These are phyloP conservation scores for Megastigmus dorsalis DNA, from an alignment of 2,888 invertebrate genomes.

Conservation along the genomic window DNA sequence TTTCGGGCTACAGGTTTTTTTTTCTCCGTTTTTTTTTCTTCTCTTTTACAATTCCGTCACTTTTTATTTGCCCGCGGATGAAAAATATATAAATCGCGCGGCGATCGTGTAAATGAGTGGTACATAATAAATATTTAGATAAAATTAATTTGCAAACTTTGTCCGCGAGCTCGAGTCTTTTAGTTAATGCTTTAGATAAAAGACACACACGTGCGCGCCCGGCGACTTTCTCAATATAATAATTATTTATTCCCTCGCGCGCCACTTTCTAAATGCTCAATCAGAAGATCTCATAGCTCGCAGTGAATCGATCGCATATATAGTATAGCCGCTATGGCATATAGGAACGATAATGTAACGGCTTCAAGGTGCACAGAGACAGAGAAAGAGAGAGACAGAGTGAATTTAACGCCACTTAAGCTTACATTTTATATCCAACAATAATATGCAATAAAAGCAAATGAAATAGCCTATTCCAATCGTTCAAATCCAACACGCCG, in stretches of 20 bases:
- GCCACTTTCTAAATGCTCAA: no score
- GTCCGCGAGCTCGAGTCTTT: no score
- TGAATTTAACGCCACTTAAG: background rate
- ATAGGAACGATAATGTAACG: conserved; percentile 3
- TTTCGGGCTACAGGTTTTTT: no score
- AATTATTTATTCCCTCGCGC: no score
- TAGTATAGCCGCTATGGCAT: no score
- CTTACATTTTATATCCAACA: background rate
- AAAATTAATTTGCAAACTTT: conserved; percentile 13
- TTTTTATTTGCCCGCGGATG: background rate
- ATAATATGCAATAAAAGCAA: conserved; percentile 30
- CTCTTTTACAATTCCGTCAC: background rate
- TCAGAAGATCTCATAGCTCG: no score
- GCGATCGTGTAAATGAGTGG: conserved; percentile 8
- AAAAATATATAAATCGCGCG: background rate
- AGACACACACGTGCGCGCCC: no score
- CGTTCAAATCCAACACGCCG: conserved; percentile 24
- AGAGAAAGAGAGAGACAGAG: background rate
- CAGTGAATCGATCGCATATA: no score
- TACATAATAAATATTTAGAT: conserved; percentile 10
- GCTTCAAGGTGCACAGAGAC: background rate
- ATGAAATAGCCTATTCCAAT: conserved; percentile 18
- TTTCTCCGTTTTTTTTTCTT: no score
- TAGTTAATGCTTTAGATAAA: no score
- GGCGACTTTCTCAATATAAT: no score